Percentiles rank a stretch among this genome's conserved stretches.
These are phyloP conservation scores for Macquaria ambigua DNA, from an alignment of 2,113 vertebrate species.

Conservation along the genomic window DNA sequence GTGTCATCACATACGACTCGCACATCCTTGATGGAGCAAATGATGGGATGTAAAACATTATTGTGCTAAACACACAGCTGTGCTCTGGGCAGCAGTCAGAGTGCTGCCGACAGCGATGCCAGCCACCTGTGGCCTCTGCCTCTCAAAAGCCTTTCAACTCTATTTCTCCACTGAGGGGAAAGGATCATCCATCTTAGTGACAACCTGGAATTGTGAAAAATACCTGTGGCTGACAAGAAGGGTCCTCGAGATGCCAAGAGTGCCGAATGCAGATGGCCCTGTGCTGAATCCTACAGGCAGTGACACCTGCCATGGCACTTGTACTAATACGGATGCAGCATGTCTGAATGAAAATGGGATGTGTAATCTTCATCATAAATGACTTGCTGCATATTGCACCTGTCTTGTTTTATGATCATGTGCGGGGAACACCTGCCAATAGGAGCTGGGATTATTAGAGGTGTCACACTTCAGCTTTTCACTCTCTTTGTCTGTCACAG, in stretches of 20 bases:
- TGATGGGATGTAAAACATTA: constrained; percentile 14
- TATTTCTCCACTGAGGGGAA: constrained; percentile 44
- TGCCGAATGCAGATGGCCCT: constrained; percentile 48
- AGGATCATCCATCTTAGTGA: constrained; percentile 76
- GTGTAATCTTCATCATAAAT: constrained; percentile 49
- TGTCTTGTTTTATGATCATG: constrained; percentile 53
- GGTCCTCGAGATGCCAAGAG: constrained; percentile 47
- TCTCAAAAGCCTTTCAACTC: constrained; percentile 63
- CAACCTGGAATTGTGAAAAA: constrained; percentile 77
- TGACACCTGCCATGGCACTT: constrained; percentile 54
- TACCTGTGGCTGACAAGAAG: constrained; percentile 59
- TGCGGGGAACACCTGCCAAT: constrained; percentile 43
- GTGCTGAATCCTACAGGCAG: constrained; percentile 21
- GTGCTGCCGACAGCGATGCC: constrained; percentile 47
- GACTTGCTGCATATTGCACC: constrained; percentile 63
- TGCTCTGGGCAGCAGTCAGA: constrained; percentile 31
- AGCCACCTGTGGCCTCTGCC: constrained; percentile 64
- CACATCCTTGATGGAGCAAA: constrained; percentile 1
- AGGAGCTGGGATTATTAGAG: constrained; percentile 33
- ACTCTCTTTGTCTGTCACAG: not conserved
- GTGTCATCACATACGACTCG: not conserved
- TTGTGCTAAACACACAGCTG: constrained; percentile 35
- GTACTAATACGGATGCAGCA: constrained; percentile 33
- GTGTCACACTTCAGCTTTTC: constrained; percentile 27
- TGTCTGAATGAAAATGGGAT: constrained; percentile 42